These are phyloP conservation scores for Nannoperca australis DNA, from an alignment of 2,797 vertebrate species.

Conservation along the genomic window DNA sequence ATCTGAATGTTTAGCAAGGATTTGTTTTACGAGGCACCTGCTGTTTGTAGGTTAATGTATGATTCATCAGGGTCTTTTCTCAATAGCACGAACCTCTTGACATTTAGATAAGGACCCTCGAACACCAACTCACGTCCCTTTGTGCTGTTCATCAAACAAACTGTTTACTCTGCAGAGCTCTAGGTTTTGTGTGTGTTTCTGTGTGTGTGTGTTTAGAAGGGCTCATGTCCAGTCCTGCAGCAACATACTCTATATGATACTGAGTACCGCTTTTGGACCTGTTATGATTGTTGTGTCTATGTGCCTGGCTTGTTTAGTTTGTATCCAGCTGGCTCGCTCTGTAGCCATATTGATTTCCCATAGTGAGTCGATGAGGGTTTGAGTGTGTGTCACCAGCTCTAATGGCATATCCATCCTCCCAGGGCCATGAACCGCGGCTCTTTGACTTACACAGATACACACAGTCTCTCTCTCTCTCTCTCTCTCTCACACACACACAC, in stretches of 20 bases:
- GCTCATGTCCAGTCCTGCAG: slow-evolving; percentile 23
- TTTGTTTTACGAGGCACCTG: slow-evolving; percentile 2
- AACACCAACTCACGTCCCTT: slow-evolving; percentile 37
- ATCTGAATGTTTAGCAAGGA: slow-evolving; percentile 2
- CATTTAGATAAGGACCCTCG: slow-evolving; percentile 72
- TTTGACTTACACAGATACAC: slow-evolving; percentile 62
- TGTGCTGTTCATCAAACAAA: slow-evolving; percentile 52
- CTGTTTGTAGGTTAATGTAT: slow-evolving; percentile 47
- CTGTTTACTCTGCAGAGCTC: slow-evolving; percentile 32
- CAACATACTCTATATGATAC: slow-evolving; percentile 44
- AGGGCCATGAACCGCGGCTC: slow-evolving; percentile 63
- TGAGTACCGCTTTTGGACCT: slow-evolving; percentile 47
- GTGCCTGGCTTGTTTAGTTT: slow-evolving; percentile 55
- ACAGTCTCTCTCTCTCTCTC: neutral
- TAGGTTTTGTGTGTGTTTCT: slow-evolving; percentile 4
- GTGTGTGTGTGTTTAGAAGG: slow-evolving; percentile 9
- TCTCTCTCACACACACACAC: neutral
- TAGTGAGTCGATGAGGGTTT: slow-evolving; percentile 83
- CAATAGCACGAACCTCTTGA: slow-evolving; percentile 62
- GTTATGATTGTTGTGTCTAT: slow-evolving; percentile 64
- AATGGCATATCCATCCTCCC: slow-evolving; percentile 83
- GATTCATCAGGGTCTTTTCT: slow-evolving; percentile 51
- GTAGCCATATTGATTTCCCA: slow-evolving; percentile 82
- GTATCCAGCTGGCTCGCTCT: slow-evolving; percentile 71
- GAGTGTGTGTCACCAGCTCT: slow-evolving; percentile 80